These are phyloP conservation scores for Alexandromys fortis DNA, from an alignment of 2,113 vertebrate species.

Conservation along the genomic window DNA sequence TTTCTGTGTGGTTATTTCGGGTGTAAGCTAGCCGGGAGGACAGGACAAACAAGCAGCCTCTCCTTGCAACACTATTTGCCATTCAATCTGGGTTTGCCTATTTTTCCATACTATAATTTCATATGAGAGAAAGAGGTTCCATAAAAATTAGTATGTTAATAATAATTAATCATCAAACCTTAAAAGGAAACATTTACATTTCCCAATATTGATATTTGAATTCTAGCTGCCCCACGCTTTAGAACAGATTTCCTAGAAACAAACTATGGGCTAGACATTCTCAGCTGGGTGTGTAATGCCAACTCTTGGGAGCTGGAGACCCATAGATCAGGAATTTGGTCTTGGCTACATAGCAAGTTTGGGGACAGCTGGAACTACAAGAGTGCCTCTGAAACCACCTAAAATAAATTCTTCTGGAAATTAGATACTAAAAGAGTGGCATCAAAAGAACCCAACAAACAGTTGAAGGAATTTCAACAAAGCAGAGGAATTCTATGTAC, in stretches of 20 bases:
- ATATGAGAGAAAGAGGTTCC: not conserved
- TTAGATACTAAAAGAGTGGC: not conserved
- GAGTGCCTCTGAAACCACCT: not conserved
- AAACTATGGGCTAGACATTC: not conserved
- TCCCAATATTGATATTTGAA: not conserved
- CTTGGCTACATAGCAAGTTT: not conserved
- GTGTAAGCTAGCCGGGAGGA: no score
- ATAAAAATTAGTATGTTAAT: not conserved
- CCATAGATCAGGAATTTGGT: not conserved
- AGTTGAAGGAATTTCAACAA: slow-evolving; percentile 27
- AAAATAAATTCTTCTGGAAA: not conserved
- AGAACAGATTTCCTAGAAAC: not conserved
- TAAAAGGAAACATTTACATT: not conserved
- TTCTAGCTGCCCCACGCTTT: not conserved
- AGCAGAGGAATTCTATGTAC: not conserved
- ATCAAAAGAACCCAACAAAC: slow-evolving; percentile 24
- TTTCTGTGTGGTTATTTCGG: no score
- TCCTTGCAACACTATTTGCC: not conserved
- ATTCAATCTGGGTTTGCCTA: not conserved
- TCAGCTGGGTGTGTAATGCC: not conserved
- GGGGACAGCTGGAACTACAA: not conserved
- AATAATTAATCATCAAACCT: not conserved
- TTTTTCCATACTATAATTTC: not conserved
- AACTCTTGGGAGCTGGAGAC: not conserved
- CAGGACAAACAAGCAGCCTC: no score